A percentile compares a stretch with the other conserved stretches of the same genome.
Conservation (phyloP, 1,140 invertebrate genomes). For the Procambarus virginalis region DNA sequence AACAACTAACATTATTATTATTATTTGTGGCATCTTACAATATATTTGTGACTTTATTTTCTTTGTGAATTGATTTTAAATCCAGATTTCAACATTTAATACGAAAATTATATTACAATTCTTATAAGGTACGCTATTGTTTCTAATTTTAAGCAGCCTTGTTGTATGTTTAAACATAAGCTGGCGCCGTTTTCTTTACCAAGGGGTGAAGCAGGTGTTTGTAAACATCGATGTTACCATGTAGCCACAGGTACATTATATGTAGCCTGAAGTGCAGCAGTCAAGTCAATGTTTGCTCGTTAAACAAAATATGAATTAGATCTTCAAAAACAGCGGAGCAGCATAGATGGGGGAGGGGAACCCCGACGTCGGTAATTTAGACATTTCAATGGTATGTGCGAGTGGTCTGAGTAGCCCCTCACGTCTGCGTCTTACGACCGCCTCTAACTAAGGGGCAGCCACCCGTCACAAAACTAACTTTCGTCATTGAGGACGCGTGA, state of each 20-base stretch:
- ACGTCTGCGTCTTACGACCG: not conserved
- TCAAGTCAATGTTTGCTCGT: not conserved
- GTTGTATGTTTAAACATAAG: not conserved
- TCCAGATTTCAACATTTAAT: too few relatives aligned
- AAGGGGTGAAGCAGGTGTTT: not conserved
- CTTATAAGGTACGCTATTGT: too few relatives aligned
- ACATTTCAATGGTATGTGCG: not conserved
- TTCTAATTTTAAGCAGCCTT: not conserved
- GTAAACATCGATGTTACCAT: not conserved
- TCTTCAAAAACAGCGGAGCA: not conserved
- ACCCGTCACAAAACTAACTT: constrained; percentile 3
- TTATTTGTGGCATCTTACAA: too few relatives aligned
- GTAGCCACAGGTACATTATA: not conserved
- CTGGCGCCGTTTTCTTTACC: not conserved
- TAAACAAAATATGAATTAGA: not conserved
- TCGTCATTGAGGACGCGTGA: not conserved
- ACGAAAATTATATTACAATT: too few relatives aligned
- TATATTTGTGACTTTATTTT: too few relatives aligned
- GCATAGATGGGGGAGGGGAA: not conserved
- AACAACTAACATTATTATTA: too few relatives aligned
- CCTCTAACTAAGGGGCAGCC: not conserved
- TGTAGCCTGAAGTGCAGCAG: not conserved
- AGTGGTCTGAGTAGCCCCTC: not conserved
- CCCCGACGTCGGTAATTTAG: not conserved
- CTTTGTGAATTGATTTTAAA: too few relatives aligned